Base-by-base conservation (phyloP, 2,888 invertebrate genomes). In the Tryphoninae sp. region DNA sequence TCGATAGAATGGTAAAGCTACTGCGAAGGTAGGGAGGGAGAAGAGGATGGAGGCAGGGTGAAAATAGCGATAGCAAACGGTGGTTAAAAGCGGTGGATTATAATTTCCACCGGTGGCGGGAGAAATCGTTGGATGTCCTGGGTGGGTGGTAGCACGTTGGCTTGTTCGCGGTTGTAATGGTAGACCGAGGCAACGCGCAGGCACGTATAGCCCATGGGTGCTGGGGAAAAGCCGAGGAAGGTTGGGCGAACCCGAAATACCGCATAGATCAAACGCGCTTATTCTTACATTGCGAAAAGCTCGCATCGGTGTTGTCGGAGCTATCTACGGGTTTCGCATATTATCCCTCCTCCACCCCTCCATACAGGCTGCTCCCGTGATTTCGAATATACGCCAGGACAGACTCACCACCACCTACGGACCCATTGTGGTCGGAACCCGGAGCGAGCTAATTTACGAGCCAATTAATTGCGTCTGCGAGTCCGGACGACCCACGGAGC, bases 181-280 rank as follows among this genome's bases (percentile, higher is more conserved):
- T 59, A 49, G 51, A 78, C 58, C 72, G 71, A 33, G 64, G 62
- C 22, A 64, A 53, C 68, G 61, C 62, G 13, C 64, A n/a, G 49
- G 68, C 68, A 13, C 49, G 26, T 67, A 61, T 59, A 68, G 26
- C 42, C 26, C 49, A 58, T 22, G 55, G 61, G 64, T 51, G 64
- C 45, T 9, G 4, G 49, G 69, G 59, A 51, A 45, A 23, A 6
- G 33, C 65, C 53, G 65, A 42, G 42, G 42, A 67, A 65, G 67
- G 68, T 62, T 42, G 69, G 64, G 72, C 58, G 51, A 58, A 80
- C 33, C 69, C 68, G 45, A 86, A 90, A 91, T 90, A 88, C 91
- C 91, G 85, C 91, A 88, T 91, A 90, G 87, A 90, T 91, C 90
- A 84, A 82, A 90, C 86, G 90, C 86, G 83, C 85, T 81, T 89